A percentile compares a stretch with the other conserved stretches of the same genome.
phyloP scores from a whole-genome alignment of 1,140 invertebrate species.

The Apis mellifera region Amel_HAv3.1 CM009941.2:15059501-15060000 shows the following conservation, averaged over 20 bases:
- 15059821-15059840: too few species aligned
- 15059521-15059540: conserved; percentile 41
- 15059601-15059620: conserved; percentile 74
- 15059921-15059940: conserved; percentile 75
- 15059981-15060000: background rate
- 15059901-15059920: conserved; percentile 71
- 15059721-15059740: background rate
- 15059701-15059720: conserved; percentile 58
- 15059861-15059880: conserved; percentile 78
- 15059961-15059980: conserved; percentile 73
- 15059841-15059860: conserved; percentile 69
- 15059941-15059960: conserved; percentile 73
- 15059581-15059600: conserved; percentile 70
- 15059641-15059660: conserved; percentile 64
- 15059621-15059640: conserved; percentile 69
- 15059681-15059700: conserved; percentile 73
- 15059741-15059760: background rate
- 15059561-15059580: conserved; percentile 73
- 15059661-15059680: conserved; percentile 72
- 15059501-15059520: conserved; percentile 22
- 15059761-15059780: background rate
- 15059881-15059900: conserved; percentile 77
- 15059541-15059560: conserved; percentile 74
- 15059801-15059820: background rate
- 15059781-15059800: too few species aligned